phyloP scores from a whole-genome alignment of 2,113 vertebrate genomes.

The Cathartes aura region DNA sequence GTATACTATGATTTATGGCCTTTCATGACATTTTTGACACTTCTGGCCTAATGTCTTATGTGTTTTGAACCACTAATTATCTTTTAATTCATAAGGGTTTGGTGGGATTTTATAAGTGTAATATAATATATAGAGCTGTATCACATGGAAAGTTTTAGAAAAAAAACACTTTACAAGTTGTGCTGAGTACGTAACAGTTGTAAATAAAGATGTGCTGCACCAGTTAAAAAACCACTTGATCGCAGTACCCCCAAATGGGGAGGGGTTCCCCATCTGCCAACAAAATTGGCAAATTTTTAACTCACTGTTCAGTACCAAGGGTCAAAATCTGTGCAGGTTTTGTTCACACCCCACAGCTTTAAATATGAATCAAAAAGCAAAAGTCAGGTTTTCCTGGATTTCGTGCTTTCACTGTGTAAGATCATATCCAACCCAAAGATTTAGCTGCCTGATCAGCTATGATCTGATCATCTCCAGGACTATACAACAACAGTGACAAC shows the following conservation, averaged over 20 bases:
- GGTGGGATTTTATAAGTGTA: slow-evolving; percentile 79
- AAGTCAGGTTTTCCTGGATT: neutral
- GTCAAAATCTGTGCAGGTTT: neutral
- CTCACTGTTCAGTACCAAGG: neutral
- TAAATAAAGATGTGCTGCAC: slow-evolving; percentile 71
- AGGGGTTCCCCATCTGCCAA: neutral
- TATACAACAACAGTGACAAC: neutral
- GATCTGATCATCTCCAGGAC: neutral
- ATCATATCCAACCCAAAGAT: neutral
- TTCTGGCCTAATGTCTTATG: slow-evolving; percentile 80
- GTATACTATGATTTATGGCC: slow-evolving; percentile 88
- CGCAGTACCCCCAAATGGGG: neutral
- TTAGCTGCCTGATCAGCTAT: neutral
- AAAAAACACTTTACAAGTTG: slow-evolving; percentile 68
- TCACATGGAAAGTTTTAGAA: slow-evolving; percentile 72
- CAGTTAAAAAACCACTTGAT: slow-evolving; percentile 36
- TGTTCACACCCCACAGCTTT: neutral
- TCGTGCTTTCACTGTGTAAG: neutral
- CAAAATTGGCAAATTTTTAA: neutral
- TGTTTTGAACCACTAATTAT: slow-evolving; percentile 91
- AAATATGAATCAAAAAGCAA: neutral
- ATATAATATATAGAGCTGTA: slow-evolving; percentile 78
- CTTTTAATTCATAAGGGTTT: slow-evolving; percentile 88
- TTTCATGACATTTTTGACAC: slow-evolving; percentile 90
- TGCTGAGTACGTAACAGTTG: slow-evolving; percentile 58